Evolutionary conservation across 2,888 invertebrate genomes (phyloP), one percentile per base, ranked within the genome.

Genomic region (Platycheirus rosarum): DNA sequence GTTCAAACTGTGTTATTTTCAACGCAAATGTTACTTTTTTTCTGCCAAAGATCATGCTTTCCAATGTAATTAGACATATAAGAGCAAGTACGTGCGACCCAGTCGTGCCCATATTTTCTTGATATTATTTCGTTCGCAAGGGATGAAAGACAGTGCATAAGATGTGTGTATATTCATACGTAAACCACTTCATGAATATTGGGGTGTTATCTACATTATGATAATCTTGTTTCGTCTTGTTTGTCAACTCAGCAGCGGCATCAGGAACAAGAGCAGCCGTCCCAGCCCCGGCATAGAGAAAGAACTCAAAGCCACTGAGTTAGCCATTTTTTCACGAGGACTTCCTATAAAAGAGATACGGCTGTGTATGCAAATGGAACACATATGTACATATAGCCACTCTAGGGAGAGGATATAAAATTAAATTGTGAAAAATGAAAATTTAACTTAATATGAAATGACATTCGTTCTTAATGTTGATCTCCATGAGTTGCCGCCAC

Each of bases 101-200:
- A n/a, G n/a, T n/a, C n/a, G n/a, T n/a, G n/a, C n/a, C n/a, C n/a
- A n/a, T n/a, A n/a, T 11, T 6, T 51, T 20, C 20, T 37, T 23
- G 5, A 6, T 55, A 18, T 20, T 37, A 8, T 20, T 53, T 60
- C 40, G 23, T 14, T 57, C 48, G 23, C 53, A 62, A 63, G 48
- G 57, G 65, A 37, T 51, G 18, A 9, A 44, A 13, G 32, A 13
- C 35, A 13, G 26, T 18, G 13, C 9, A 13, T 13, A 46, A 35
- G 55, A 20, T 62, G 29, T 62, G 13, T 16, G 63, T 46, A 16
- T 55, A 35, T 62, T 66, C 40, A 60, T 70, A 80, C 75, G 79
- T 65, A 79, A 75, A 75, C 70, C 80, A 75, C 80, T 80, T 80
- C 80, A 75, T 80, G 82, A 82, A 82, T 73, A 77, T 77, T 77